These are phyloP conservation scores for Clarias gariepinus DNA, from an alignment of 2,113 vertebrate genomes.

Conservation along the genomic window DNA sequence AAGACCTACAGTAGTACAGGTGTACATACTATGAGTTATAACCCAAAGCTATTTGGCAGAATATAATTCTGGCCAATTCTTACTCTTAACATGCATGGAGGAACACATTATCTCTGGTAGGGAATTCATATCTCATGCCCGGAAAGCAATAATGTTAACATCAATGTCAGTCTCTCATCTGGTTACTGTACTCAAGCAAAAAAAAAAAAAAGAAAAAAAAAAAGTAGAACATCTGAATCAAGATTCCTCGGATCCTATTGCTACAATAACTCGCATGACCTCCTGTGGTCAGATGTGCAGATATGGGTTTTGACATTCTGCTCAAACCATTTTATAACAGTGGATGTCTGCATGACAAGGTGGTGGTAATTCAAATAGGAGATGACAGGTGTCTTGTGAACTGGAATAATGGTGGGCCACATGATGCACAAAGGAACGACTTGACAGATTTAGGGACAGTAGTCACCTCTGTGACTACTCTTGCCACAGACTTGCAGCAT, in stretches of 20 bases:
- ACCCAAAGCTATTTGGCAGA: not conserved
- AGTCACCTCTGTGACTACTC: not conserved
- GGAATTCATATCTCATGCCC: not conserved
- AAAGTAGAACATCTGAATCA: not conserved
- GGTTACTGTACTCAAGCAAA: not conserved
- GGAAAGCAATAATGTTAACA: slow-evolving; percentile 1
- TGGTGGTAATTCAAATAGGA: not conserved
- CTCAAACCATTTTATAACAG: not conserved
- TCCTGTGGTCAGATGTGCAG: not conserved
- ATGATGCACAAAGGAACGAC: slow-evolving; percentile 1
- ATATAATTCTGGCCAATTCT: not conserved
- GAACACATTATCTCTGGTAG: not conserved
- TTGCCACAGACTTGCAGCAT: not conserved
- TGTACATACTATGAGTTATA: not conserved
- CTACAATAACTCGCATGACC: not conserved
- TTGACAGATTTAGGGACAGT: slow-evolving; percentile 6
- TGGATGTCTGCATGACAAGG: slow-evolving; percentile 17
- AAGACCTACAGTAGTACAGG: not conserved
- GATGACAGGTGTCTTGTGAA: slow-evolving; percentile 1
- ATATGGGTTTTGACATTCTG: not conserved
- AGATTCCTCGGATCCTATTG: not conserved
- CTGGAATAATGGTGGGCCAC: not conserved
- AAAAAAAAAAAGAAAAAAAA: not conserved
- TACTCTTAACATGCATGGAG: not conserved
- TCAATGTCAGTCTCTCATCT: slow-evolving; percentile 8